Percentiles rank a stretch among this genome's conserved stretches.
Conservation (phyloP, 2,888 invertebrate genomes). For the Willowsia nigromaculata region DNA sequence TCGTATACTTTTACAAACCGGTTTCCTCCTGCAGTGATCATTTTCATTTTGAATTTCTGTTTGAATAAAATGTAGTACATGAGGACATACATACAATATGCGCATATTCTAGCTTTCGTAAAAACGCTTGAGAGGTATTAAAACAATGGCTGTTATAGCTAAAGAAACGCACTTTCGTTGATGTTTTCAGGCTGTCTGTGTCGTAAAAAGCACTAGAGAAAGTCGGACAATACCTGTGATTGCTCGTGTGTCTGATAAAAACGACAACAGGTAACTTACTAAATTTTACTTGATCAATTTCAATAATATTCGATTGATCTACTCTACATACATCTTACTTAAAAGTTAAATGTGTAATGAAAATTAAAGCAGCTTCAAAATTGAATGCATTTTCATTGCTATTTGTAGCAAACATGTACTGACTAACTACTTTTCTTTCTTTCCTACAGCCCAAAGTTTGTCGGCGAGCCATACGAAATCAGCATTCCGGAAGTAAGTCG, state of each 20-base stretch:
- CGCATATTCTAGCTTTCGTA: background rate
- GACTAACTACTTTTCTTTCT: background rate
- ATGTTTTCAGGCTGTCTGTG: constrained; percentile 87
- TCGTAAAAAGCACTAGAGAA: constrained; percentile 89
- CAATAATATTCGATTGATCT: too few relatives aligned
- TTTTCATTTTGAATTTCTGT: background rate
- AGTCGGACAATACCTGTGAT: constrained; percentile 92
- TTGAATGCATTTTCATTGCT: background rate
- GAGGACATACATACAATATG: background rate
- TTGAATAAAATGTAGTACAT: background rate
- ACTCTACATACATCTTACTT: too few relatives aligned
- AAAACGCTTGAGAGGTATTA: background rate
- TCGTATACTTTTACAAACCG: constrained; percentile 13
- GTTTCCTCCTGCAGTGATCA: background rate
- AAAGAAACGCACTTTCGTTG: background rate
- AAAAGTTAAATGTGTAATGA: too few relatives aligned
- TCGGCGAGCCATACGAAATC: constrained; percentile 91
- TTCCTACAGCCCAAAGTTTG: constrained; percentile 85
- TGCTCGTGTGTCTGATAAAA: constrained; percentile 91
- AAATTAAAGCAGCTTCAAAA: too few relatives aligned
- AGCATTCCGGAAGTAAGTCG: constrained; percentile 90
- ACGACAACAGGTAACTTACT: constrained; percentile 89
- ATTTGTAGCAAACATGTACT: background rate
- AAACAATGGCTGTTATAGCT: background rate
- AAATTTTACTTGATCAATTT: too few relatives aligned